Base-by-base conservation (phyloP, 2,888 invertebrate genomes). In the Lasioglossum oenotherae region DNA sequence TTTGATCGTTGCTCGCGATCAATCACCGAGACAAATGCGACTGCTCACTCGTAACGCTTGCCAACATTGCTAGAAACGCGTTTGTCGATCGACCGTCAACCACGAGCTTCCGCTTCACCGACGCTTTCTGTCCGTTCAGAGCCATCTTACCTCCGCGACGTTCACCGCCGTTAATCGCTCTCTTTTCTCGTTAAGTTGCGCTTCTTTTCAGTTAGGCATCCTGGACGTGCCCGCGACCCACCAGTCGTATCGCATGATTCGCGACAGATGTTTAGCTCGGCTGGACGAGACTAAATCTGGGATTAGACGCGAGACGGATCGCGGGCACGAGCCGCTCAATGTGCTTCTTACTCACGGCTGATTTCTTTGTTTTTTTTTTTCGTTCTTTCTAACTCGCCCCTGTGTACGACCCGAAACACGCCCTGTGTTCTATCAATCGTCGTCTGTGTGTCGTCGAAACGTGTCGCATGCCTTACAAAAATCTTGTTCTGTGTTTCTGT, bases 271-370 rank as follows among this genome's bases (percentile, higher is more conserved):
- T 1, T 8, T 23, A 19, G 19, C 31, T 35, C 31, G 6, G 35
- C 19, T 35, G 4, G 60, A 60, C 35, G 31, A 14, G 31, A 64
- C 5, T 35, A 2, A 19, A 64, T 4, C 31, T 31, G 31, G 5
- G 67, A 4, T 76, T 23, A 69, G 41, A 67, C 23, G 8, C 27
- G 10, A 73, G 10, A 73, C 74, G 87, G 84, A 81, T 83, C 89
- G 89, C 89, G 89, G 87, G 88, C 88, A 86, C 90, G 88, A 49
- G 57, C 88, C 89, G 77, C 89, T 90, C 88, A 93, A 92, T 92
- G 91, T 91, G 93, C 94, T 94, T 94, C 89, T 91, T 94, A 94
- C 93, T 94, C 87, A 94, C 92, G 88, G 91, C 89, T 89, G 87
- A 90, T 93, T 94, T 94, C 93, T 93, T 88, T 93, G 88, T 92